Base-by-base conservation (phyloP, 2,113 vertebrate species). In the Sitta europaea region DNA sequence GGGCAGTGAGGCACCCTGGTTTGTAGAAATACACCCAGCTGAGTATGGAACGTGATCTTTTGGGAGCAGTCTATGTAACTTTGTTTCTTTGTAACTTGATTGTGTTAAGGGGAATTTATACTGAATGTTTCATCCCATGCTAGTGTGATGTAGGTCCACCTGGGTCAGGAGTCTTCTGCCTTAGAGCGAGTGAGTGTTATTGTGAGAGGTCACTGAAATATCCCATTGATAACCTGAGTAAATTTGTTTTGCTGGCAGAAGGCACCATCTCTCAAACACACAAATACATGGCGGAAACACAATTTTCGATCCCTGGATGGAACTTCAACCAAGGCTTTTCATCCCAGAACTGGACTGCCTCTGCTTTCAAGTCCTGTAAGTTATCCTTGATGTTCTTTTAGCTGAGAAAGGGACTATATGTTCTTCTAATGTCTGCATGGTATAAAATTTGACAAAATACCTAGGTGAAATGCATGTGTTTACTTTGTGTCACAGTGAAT, bases 331-430 rank as follows among this genome's bases (percentile, higher is more conserved):
- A 99, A 99, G 98, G 99, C 99, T 95, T 99, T 99, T 97, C 99
- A 99, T 94, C 99, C 99, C 68, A 98, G 98, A 96, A 99, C 99
- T 88, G 99, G 99, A 86, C 98, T 99, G 94, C 99, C 99, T 97
- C 98, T 99, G 79, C 99, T 99, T 94, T 99, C 99, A 90, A 99
- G 99, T 96, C 99, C 99, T 58, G 99, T 99, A 97, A 98, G 98
- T 98, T 62, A 45, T 10, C 74, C 36, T 79, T 83, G 24, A 72
- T 58, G 51, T 86, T 36, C 57, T 51, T 87, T 74, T 65, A 65
- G 54, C 27, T 90, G 48, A 89, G 45, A 67, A 89, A 78, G 22
- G 17, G 35, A 45, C 29, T 58, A 22, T 84, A 72, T 74, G 10
- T 63, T 68, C n/a, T 68, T 81, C 40, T 65, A 22, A 16, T 47